Evolutionary conservation across 2,113 vertebrate genomes (phyloP).

Genomic region (Hyperopisus bebe): DNA sequence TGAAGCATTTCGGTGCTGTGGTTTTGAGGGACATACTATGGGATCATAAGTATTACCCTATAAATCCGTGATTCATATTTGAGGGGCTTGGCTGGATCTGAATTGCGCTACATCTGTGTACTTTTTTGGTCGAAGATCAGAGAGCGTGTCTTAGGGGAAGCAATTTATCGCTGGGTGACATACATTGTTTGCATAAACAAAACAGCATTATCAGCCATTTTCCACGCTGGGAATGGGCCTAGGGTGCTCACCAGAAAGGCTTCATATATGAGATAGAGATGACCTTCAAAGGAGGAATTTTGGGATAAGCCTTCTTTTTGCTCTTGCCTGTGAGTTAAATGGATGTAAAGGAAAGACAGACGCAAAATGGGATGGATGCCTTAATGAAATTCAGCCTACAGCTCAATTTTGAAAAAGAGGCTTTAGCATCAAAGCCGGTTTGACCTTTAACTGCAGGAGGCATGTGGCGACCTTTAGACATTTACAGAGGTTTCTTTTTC

Average conservation of each 20-base stretch:
- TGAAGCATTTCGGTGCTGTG: background rate
- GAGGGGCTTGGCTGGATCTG: background rate
- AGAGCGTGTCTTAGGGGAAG: background rate
- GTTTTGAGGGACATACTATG: background rate
- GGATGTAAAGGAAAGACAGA: background rate
- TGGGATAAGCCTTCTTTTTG: background rate
- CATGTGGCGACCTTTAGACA: constrained; percentile 4
- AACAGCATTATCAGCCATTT: background rate
- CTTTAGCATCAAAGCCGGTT: constrained; percentile 16
- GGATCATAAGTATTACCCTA: background rate
- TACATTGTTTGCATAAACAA: background rate
- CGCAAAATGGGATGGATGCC: background rate
- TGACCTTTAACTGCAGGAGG: background rate
- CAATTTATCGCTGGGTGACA: background rate
- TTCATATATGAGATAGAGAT: background rate
- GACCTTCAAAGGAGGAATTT: background rate
- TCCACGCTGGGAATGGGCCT: background rate
- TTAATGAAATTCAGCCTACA: constrained; percentile 13
- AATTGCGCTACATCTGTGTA: background rate
- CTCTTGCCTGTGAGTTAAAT: background rate
- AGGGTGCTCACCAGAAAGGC: background rate
- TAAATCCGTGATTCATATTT: background rate
- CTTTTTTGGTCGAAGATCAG: background rate
- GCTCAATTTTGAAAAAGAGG: constrained; percentile 3
- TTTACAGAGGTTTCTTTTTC: background rate